These are phyloP conservation scores for Desoria tigrina DNA, from an alignment of 2,888 invertebrate genomes.

Conservation along the genomic window DNA sequence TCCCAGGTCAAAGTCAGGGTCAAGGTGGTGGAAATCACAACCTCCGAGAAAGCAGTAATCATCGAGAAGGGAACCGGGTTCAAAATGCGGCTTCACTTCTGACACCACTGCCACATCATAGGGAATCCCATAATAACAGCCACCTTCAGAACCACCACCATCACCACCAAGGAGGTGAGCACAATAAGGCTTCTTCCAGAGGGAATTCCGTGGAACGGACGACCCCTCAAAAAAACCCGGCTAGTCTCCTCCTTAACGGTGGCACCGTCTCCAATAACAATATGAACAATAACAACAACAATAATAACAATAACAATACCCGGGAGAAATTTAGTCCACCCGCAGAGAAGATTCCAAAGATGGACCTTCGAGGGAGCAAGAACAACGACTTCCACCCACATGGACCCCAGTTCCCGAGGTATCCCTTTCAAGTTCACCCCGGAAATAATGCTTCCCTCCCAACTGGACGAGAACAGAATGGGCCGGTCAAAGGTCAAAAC, in stretches of 20 bases:
- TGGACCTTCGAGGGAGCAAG: background rate
- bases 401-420: constrained; percentile 12
- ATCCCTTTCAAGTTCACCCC: background rate
- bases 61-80: background rate
- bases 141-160: constrained; percentile 18
- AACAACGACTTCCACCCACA: background rate
- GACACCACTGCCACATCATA: background rate
- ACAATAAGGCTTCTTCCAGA: background rate
- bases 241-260: constrained; percentile 27
- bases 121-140: background rate
- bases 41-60: background rate
- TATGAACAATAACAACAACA: constrained; percentile 32
- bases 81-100: background rate
- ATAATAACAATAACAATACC: constrained; percentile 30
- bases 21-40: constrained; percentile 65
- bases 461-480: constrained; percentile 7
- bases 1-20: constrained; percentile 62
- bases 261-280: constrained; percentile 32
- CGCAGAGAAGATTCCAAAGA: constrained; percentile 18
- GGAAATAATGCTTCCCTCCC: background rate
- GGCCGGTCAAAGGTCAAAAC: constrained; percentile 50
- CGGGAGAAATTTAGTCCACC: constrained; percentile 11
- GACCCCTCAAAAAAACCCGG: constrained; percentile 14
- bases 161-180: constrained; percentile 13
- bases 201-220: background rate